Conservation (phyloP, 2,888 invertebrate species). For the Formica aserva region DNA sequence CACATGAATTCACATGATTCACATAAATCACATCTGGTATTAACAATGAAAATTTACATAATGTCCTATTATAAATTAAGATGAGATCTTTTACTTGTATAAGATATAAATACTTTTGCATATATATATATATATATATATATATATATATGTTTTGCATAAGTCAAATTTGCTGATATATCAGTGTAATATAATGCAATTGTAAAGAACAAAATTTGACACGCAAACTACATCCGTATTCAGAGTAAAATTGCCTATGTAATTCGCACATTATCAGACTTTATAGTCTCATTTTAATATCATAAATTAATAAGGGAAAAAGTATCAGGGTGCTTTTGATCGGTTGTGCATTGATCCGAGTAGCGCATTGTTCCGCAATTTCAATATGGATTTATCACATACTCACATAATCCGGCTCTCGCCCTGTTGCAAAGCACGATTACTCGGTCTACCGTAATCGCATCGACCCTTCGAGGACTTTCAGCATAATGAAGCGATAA, state of each 20-base stretch:
- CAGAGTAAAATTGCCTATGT: background rate
- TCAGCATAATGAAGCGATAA: constrained; percentile 71
- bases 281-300: background rate
- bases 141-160: background rate
- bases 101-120: background rate
- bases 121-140: too few relatives aligned
- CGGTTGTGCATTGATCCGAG: background rate
- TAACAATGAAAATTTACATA: background rate
- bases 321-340: background rate
- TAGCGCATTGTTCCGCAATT: constrained; percentile 2
- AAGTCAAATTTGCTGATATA: background rate
- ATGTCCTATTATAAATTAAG: background rate
- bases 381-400: constrained; percentile 38
- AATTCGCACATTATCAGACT: background rate
- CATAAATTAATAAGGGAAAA: background rate
- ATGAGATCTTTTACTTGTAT: background rate
- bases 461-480: constrained; percentile 59
- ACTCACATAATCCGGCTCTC: constrained; percentile 37
- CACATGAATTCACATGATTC: background rate
- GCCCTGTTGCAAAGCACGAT: constrained; percentile 47
- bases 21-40: background rate
- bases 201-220: background rate
- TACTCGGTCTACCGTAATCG: constrained; percentile 63
- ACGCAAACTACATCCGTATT: background rate
- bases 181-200: background rate